A percentile compares a stretch with the other conserved stretches of the same genome.
phyloP scores from a whole-genome alignment of 1,140 invertebrate genomes.

The Drosophila jambulina region DNA sequence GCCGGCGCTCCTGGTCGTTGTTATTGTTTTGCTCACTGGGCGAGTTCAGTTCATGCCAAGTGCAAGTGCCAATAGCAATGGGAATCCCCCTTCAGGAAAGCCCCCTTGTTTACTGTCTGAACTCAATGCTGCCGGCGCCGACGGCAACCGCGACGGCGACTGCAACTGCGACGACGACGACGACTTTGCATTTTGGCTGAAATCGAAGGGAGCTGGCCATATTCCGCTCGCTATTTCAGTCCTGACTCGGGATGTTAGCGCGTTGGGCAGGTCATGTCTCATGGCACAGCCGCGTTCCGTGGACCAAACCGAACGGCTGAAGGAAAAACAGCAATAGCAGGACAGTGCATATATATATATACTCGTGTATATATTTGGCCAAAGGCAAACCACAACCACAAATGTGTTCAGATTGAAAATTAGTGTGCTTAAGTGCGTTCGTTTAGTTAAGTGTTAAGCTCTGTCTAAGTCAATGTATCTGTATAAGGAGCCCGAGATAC shows the following conservation, averaged over 20 bases:
- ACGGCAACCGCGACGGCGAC: conserved; percentile 24
- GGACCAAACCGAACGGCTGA: conserved; percentile 51
- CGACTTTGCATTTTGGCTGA: conserved; percentile 45
- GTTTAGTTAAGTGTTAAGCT: conserved; percentile 47
- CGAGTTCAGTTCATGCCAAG: conserved; percentile 75
- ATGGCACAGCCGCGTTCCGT: conserved; percentile 71
- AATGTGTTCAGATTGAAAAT: conserved; percentile 48
- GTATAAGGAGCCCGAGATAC: conserved; percentile 39
- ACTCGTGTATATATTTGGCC: conserved; percentile 26
- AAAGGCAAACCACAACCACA: conserved; percentile 27
- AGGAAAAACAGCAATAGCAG: conserved; percentile 34
- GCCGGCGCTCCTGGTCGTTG: conserved; percentile 40
- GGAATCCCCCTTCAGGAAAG: conserved; percentile 3
- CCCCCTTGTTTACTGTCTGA: conserved; percentile 74
- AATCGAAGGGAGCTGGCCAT: conserved; percentile 55
- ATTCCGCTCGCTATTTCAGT: conserved; percentile 67
- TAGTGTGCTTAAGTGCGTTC: conserved; percentile 46
- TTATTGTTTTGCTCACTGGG: conserved; percentile 55
- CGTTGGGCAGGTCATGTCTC: conserved; percentile 85
- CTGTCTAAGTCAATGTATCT: conserved; percentile 48
- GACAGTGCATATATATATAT: conserved; percentile 26
- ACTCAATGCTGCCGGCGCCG: conserved; percentile 28
- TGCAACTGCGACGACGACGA: conserved; percentile 28
- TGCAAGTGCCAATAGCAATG: conserved; percentile 72
- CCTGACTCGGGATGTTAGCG: conserved; percentile 85